Percentiles rank a stretch among this genome's conserved stretches.
Evolutionary conservation across 1,140 invertebrate genomes (phyloP).

Genomic region (Ips typographus): DNA sequence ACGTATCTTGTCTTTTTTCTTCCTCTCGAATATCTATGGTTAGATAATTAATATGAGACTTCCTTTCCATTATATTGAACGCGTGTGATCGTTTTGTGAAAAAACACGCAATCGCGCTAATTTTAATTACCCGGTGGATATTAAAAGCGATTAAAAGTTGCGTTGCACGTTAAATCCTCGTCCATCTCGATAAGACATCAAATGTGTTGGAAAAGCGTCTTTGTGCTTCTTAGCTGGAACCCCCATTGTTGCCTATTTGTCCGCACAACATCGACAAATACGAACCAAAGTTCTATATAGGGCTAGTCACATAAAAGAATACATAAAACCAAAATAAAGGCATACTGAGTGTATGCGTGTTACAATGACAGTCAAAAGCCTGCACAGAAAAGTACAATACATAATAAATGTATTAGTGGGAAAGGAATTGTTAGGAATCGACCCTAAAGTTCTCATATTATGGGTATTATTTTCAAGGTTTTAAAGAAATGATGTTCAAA

Average conservation of each 20-base stretch:
- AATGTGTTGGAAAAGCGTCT: too few relatives aligned
- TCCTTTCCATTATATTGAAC: conserved; percentile 14
- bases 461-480: too few relatives aligned
- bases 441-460: neutral
- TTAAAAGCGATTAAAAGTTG: neutral
- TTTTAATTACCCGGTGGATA: too few relatives aligned
- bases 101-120: too few relatives aligned
- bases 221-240: neutral
- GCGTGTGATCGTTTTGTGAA: conserved; percentile 2
- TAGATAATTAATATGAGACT: conserved; percentile 20
- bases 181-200: too few relatives aligned
- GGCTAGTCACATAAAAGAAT: conserved; percentile 25
- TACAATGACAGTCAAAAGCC: conserved; percentile 32
- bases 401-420: conserved; percentile 24
- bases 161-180: neutral
- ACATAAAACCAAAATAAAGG: conserved; percentile 23
- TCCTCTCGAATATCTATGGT: conserved; percentile 26
- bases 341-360: conserved; percentile 2
- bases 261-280: conserved; percentile 26
- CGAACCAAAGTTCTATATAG: conserved; percentile 23
- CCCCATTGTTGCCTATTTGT: conserved; percentile 29
- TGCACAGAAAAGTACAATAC: conserved; percentile 29
- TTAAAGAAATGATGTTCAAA: too few relatives aligned
- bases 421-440: conserved; percentile 5
- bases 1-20: conserved; percentile 4